These are phyloP conservation scores for Atherinosoma microstoma DNA, from an alignment of 2,797 vertebrate species.

Conservation along the genomic window DNA sequence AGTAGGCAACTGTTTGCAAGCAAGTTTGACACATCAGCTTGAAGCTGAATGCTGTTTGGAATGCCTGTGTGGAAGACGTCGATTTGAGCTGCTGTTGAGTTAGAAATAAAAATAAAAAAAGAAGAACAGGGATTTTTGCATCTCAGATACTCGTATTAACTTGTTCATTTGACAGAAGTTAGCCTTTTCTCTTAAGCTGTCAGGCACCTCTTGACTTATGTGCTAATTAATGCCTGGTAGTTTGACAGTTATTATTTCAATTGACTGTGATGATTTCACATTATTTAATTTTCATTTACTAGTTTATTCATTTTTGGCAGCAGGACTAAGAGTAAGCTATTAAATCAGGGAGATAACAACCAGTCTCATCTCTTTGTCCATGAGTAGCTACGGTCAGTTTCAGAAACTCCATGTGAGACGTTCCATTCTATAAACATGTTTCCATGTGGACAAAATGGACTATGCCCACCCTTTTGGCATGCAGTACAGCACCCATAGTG, in stretches of 20 bases:
- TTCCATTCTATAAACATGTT: not conserved
- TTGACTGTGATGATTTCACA: not conserved
- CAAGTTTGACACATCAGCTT: not conserved
- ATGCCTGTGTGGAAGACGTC: not conserved
- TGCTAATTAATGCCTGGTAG: not conserved
- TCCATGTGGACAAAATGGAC: not conserved
- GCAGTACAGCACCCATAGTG: not conserved
- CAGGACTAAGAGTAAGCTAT: not conserved
- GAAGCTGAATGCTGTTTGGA: not conserved
- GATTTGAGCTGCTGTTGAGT: not conserved
- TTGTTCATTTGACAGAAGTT: not conserved
- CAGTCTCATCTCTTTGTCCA: not conserved
- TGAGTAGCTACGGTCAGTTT: not conserved
- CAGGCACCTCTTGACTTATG: not conserved
- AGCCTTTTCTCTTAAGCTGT: not conserved
- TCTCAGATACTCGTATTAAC: not conserved
- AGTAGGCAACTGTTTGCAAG: not conserved
- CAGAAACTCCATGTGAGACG: not conserved
- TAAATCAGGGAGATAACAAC: too few relatives aligned
- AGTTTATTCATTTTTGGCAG: not conserved
- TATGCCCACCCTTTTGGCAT: not conserved
- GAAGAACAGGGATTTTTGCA: too few relatives aligned
- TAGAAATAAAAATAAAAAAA: not conserved
- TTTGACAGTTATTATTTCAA: not conserved
- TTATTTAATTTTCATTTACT: not conserved